These are phyloP conservation scores for Melierax canorus DNA, from an alignment of 2,113 vertebrate genomes.

Conservation along the genomic window DNA sequence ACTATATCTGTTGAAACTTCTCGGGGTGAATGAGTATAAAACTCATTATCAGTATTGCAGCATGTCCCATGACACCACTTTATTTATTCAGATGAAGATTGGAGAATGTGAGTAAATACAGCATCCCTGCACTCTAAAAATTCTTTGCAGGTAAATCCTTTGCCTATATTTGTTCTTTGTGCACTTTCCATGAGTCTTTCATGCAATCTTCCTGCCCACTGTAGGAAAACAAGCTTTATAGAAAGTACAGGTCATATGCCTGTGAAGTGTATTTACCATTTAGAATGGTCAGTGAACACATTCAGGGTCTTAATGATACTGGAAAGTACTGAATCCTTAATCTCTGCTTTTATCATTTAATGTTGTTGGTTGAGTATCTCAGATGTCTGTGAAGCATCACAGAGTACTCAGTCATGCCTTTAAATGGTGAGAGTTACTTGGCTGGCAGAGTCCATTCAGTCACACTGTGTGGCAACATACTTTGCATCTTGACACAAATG, in stretches of 20 bases:
- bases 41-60: slow-evolving; percentile 65
- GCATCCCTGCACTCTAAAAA: not conserved
- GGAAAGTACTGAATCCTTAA: not conserved
- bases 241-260: not conserved
- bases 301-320: not conserved
- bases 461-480: not conserved
- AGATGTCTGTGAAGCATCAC: not conserved
- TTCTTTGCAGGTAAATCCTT: slow-evolving; percentile 58
- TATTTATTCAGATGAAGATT: slow-evolving; percentile 67
- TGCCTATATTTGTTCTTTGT: slow-evolving; percentile 27
- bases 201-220: not conserved
- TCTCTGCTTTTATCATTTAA: not conserved
- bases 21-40: slow-evolving; percentile 67
- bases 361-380: not conserved
- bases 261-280: slow-evolving; percentile 31
- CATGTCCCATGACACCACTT: slow-evolving; percentile 36
- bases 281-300: not conserved
- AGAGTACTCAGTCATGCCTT: not conserved
- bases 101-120: slow-evolving; percentile 59
- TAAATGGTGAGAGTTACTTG: not conserved
- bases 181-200: not conserved
- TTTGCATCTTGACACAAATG: not conserved
- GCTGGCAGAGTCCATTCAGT: not conserved
- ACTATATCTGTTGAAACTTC: slow-evolving; percentile 64
- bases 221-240: not conserved